Evolutionary conservation across 2,113 vertebrate genomes (phyloP).

Genomic region (Periophthalmodon schlosseri): DNA sequence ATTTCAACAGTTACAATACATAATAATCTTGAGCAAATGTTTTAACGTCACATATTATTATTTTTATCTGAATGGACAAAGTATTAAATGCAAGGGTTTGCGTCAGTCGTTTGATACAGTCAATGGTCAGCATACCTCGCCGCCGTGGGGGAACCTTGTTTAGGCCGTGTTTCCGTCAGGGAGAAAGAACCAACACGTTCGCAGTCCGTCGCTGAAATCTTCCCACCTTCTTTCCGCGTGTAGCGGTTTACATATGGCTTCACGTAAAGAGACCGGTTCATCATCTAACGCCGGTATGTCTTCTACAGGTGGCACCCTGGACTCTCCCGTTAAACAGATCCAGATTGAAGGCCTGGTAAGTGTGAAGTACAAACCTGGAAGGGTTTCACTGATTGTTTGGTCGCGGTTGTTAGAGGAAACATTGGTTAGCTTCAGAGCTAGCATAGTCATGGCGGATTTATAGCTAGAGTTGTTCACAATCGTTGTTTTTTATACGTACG

Average conservation of each 20-base stretch:
- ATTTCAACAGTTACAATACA: no score
- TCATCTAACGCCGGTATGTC: conserved; percentile 12
- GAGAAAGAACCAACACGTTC: not conserved
- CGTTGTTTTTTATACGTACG: not conserved
- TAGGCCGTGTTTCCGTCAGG: conserved; percentile 51
- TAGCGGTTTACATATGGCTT: conserved; percentile 37
- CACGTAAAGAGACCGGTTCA: conserved; percentile 49
- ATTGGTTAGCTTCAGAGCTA: not conserved
- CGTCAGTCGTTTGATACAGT: no score
- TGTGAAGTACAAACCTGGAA: not conserved
- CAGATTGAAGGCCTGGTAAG: conserved; percentile 77
- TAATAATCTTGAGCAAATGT: no score
- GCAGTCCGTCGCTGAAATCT: conserved; percentile 33
- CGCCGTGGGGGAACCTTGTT: accelerated
- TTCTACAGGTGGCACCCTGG: conserved; percentile 55
- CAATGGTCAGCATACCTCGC: not conserved
- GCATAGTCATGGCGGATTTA: conserved; percentile 55
- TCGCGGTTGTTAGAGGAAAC: not conserved
- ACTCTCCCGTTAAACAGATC: conserved; percentile 74
- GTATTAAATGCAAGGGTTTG: no score
- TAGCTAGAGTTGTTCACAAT: not conserved
- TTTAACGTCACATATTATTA: no score
- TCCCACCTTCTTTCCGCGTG: conserved; percentile 56
- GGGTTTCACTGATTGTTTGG: accelerated
- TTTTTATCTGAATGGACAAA: no score